Base-by-base conservation (phyloP, 2,888 invertebrate genomes). In the Lasioglossum oenotherae region DNA sequence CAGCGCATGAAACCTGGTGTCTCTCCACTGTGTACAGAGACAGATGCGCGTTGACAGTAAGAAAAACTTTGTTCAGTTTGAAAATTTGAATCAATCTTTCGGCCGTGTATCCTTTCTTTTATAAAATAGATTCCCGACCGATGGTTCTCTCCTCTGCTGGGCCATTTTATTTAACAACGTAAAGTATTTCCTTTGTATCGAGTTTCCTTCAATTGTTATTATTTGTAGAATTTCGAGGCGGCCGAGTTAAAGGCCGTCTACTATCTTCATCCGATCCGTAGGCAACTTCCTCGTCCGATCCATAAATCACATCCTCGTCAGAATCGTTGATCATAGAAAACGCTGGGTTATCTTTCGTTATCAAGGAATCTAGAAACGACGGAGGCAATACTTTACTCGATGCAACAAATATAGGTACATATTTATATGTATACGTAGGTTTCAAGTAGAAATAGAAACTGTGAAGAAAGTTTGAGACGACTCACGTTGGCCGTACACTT, bases 251-350 rank as follows among this genome's bases (percentile, higher is more conserved):
- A 1, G 98, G 98, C 87, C 98, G 96, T 83, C 98, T 96, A 92
- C 98, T 98, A 92, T 98, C 98, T 92, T 98, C 98, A 89, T 98
- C 98, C 0, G 98, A 98, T 38, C 99, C 99, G 95, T 99, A 99
- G 92, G 99, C 98, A 14, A 99, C 98, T 90, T 99, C 99, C 95
- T 99, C 99, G 94, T 99, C 99, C 0, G 98, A 98, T 44, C 99
- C 99, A 95, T 99, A 99, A 92, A 99, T 98, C 6, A 99, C 98
- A 89, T 99, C 99, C 95, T 99, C 99, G 94, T 99, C 99, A 0
- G 99, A 99, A 94, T 99, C 99, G 95, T 99, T 99, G 92, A 99
- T 97, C 99, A 99, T 99, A 38, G 99, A 99, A 95, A 99, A 98
- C 19, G 99, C 98, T 74, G 99, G 99, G 96, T 99, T 99, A 96